Evolutionary conservation across 2,888 invertebrate genomes (phyloP), one percentile per base, ranked within the genome.

Genomic region (Notodonta ziczac): DNA sequence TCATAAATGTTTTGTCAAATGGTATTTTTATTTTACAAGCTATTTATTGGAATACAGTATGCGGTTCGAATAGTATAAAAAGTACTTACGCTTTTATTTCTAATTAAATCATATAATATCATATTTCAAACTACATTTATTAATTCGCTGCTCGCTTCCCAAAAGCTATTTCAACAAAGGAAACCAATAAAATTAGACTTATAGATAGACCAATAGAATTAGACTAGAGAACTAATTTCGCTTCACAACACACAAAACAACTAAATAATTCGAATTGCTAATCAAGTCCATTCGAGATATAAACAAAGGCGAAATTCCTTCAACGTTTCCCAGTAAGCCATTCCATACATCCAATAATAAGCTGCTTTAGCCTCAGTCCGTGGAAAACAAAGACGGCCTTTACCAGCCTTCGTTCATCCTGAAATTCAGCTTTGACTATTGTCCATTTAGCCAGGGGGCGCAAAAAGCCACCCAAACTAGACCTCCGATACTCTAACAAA

Each of bases 371-470:
- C 77, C 61, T 70, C 65, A 65, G 74, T 82, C 76, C 73, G 71
- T 78, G 74, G 75, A 71, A 86, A 86, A 87, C 87, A 87, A 87
- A 84, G 85, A 81, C 76, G 70, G 78, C 79, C 81, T 83, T 77
- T 73, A 76, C 60, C 74, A 73, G 81, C 82, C 78, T 85, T 83
- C 80, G 74, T 83, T 81, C 77, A 81, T 85, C 78, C 82, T 78
- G 82, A 83, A 84, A 81, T 83, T 80, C 83, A 78, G 72, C 72
- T 74, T 78, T 82, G 76, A 80, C 86, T 76, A 85, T 86, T 87
- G 87, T 86, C 83, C 85, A 85, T 86, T 86, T 83, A 73, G 82
- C 85, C 80, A 72, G 64, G 77, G 78, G 81, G 81, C 60, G 63
- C 62, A 63, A 59, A 62, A 56, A 61, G 59, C 87, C 78, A 85